Base-by-base conservation (phyloP, 30 jellyfish, hydroid and myxozoan genomes). In the Aurelia sp. region DNA sequence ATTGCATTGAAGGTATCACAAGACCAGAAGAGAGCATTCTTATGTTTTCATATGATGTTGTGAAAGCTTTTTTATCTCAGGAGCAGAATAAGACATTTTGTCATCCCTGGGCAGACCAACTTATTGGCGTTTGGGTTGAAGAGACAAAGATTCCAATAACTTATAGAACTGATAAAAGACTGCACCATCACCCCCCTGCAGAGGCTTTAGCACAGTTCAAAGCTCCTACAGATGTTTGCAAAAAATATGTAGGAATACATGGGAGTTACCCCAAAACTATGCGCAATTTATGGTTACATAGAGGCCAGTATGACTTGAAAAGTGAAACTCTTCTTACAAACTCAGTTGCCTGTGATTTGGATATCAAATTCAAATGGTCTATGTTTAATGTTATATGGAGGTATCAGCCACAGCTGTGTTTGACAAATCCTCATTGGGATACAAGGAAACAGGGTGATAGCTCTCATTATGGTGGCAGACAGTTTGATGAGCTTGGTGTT, bases 131-230 rank as follows among this genome's bases (percentile, higher is more conserved):
- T 27, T 89, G 97, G 97, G 72, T 63, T 12, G 66, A 60, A 16
- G 85, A 89, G 85, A 60, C 82, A 17, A 33, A 58, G 21, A 35
- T 92, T 21, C 86, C 83, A 8, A 44, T 33, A 4, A 20, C 74
- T 2, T 92, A 92, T 63, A 94, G 74, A 51, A 85, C 78, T 35
- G 98, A 92, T 63, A 27, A 62, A 15, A 73, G 98, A 24, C 83
- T 92, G 22, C 98, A 92, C 77, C 98, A 92, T 63, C 65, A 81
- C 82, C 98, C 98, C 0, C 97, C 97, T 13, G 94, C 89, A 6
- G 90, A 86, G 47, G 60, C 31, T n/a, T 9, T 60, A n/a, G 81
- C 63, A 11, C 30, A 59, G 60, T 91, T 91, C 61, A 72, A 52
- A 53, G 7, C 13, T 16, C 55, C 55, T 7, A 8, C 55, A 44